Evolutionary conservation across 1,140 invertebrate species (phyloP), one percentile per base, ranked within the genome.

Genomic region (Nautilus pompilius): DNA sequence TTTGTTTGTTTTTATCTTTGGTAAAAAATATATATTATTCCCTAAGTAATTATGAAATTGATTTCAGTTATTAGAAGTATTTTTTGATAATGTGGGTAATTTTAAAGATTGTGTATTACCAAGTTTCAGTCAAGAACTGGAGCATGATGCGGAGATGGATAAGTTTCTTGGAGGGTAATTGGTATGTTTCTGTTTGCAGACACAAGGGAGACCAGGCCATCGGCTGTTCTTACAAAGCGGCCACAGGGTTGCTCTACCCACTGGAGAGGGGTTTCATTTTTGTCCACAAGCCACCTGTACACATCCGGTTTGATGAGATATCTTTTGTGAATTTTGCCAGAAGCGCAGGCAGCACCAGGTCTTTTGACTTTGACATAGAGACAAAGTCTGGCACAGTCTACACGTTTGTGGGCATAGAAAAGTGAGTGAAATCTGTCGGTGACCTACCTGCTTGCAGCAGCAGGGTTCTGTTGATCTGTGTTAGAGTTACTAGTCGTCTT

Each of bases 241-340:
- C 95, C 6, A 95, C 95, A 20, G 98, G 98, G 20, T 92, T 94
- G 75, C 81, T 99, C 33, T 99, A 99, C 86, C 97, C 98, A 2
- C 84, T 99, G n/a, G 98, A 99, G 82, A 88, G 96, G 76, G 97
- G 97, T 29, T 98, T 99, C 74, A 98, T 99, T 66, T 99, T 96
- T 78, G 93, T 99, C 17, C 96, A 99, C 80, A 99, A 99, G 80
- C 98, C 98, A 13, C 95, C 97, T 0, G 88, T 99, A 63, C 96
- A 99, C 75, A 95, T 99, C 62, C 87, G 96, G 5, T 99, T 98
- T 82, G 98, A 99, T 80, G 98, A 99, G 86, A 93, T 99, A 15
- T 86, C 88, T 0, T 90, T 89, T 8, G 95, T 99, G 0, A 98
- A 99, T 82, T 99, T 99, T 85, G 96, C 95, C 10, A 87, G 98